Conservation (phyloP, 2,797 vertebrate genomes). For the Enteromius mattozi region DNA sequence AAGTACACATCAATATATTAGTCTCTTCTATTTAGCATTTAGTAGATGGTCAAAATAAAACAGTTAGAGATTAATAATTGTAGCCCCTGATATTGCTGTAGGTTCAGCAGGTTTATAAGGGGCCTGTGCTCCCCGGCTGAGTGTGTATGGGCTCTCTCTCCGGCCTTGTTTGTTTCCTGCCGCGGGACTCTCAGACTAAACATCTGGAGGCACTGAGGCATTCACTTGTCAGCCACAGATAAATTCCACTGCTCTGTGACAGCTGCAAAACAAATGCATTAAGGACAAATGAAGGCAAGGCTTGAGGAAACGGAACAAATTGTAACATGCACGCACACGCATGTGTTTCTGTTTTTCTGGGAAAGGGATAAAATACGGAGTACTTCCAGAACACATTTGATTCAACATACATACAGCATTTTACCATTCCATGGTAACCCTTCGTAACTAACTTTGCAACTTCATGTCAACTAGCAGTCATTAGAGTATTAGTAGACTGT, state of each 20-base stretch:
- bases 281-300: conserved; percentile 18
- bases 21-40: background rate
- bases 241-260: conserved; percentile 26
- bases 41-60: background rate
- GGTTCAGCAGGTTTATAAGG: background rate
- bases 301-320: conserved; percentile 1
- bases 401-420: background rate
- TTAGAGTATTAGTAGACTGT: too few relatives aligned
- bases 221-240: conserved; percentile 9
- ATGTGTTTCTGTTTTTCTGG: conserved; percentile 4
- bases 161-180: conserved; percentile 43
- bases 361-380: background rate
- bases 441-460: too few relatives aligned
- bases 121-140: conserved; percentile 31
- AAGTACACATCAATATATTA: background rate
- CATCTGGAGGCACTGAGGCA: conserved; percentile 33
- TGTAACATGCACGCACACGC: background rate
- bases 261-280: conserved; percentile 35
- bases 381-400: background rate
- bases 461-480: too few relatives aligned
- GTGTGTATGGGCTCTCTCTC: conserved; percentile 30
- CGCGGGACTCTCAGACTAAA: conserved; percentile 33
- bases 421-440: background rate
- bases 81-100: conserved; percentile 13
- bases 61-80: background rate